Percentiles rank a stretch among this genome's conserved stretches.
Conservation (phyloP, 2,888 invertebrate species). For the Hermodice carunculata region DNA sequence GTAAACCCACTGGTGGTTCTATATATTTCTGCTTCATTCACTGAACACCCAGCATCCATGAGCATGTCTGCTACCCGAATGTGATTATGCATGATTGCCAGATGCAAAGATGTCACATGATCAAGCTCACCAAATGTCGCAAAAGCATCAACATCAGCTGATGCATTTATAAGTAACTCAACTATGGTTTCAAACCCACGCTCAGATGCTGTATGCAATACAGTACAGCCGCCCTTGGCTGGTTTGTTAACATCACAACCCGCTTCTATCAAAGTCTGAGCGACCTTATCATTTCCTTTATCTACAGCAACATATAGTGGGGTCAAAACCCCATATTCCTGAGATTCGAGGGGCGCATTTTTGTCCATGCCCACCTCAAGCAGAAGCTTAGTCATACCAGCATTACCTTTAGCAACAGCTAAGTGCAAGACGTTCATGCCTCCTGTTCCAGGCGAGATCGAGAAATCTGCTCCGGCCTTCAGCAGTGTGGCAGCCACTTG, state of each 20-base stretch:
- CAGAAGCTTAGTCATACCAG: constrained; percentile 24
- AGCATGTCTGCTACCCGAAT: constrained; percentile 18
- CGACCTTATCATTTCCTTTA: constrained; percentile 24
- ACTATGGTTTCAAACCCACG: constrained; percentile 33
- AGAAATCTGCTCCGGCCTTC: constrained; percentile 29
- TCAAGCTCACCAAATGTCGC: constrained; percentile 36
- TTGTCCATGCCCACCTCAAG: constrained; percentile 22
- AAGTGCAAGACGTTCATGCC: constrained; percentile 33
- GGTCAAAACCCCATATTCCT: constrained; percentile 37
- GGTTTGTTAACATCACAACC: constrained; percentile 33
- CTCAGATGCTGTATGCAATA: constrained; percentile 40
- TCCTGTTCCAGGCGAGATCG: constrained; percentile 14
- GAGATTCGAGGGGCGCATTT: constrained; percentile 24
- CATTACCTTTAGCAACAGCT: constrained; percentile 32
- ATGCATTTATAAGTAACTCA: constrained; percentile 17
- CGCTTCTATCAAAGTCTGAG: constrained; percentile 25
- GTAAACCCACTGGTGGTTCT: constrained; percentile 39
- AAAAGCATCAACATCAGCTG: constrained; percentile 24
- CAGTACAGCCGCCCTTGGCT: constrained; percentile 39
- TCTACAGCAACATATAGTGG: constrained; percentile 42
- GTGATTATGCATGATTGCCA: constrained; percentile 38
- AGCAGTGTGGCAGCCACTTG: constrained; percentile 34
- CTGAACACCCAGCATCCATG: constrained; percentile 19
- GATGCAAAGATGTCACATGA: constrained; percentile 36
- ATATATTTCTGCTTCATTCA: constrained; percentile 28